Base-by-base conservation (phyloP, 2,888 invertebrate genomes). In the Pammene fasciana region DNA sequence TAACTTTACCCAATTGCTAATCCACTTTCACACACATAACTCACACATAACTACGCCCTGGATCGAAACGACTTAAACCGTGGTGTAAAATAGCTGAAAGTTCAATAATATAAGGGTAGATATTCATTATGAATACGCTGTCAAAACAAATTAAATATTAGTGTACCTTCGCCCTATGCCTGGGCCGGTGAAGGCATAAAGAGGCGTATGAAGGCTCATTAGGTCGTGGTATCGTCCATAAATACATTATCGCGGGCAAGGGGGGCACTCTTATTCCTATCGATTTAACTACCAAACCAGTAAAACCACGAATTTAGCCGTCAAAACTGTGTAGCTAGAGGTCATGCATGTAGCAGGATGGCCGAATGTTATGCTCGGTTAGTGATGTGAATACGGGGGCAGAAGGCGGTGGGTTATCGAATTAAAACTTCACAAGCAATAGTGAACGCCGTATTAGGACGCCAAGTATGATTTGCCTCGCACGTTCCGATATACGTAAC, bases 381-480 rank as follows among this genome's bases (percentile, higher is more conserved):
- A 54, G 54, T 54, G 34, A n/a, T 54, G n/a, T 2, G 54, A 54
- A 75, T 74, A 68, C 74, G 75, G 75, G 72, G 74, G 74, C 68
- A 71, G 59, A 68, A 71, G 80, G 82, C 79, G 85, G 85, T 80
- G 86, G 89, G 88, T 89, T 89, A 90, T 90, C 90, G 88, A 89
- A 90, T 89, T 90, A 90, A 89, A 90, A 90, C 90, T 89, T 90
- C 88, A 92, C 92, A 87, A 91, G 91, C 90, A 92, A 91, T 91
- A 89, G 87, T 89, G 87, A 89, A 90, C 90, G 43, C 86, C 86
- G 89, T 92, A 92, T 92, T 92, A 91, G 91, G 90, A 92, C 89
- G 89, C 88, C 88, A 89, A 90, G 89, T 91, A 90, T 91, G 90
- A 92, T 91, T 92, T 86, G 86, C 88, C 83, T 87, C 88, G 89